These are phyloP conservation scores for Peucedramus taeniatus DNA, from an alignment of 2,113 vertebrate species.

Conservation along the genomic window DNA sequence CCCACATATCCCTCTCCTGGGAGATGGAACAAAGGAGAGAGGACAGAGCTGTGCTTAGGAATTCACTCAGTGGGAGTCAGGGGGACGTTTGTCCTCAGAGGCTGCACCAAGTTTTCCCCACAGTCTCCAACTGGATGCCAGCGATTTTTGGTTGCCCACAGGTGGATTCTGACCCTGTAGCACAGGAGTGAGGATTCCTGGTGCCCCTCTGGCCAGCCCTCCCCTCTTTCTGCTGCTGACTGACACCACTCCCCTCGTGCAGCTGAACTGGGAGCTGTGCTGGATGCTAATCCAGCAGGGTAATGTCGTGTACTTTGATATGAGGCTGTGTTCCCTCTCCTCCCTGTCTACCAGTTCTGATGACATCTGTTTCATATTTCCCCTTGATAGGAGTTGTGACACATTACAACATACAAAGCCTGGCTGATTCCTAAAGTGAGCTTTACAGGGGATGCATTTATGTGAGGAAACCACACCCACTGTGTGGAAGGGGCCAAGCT, in stretches of 20 bases:
- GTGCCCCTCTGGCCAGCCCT: background rate
- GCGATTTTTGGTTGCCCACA: background rate
- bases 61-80: background rate
- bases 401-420: background rate
- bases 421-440: background rate
- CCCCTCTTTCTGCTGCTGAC: background rate
- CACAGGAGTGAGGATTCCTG: background rate
- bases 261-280: background rate
- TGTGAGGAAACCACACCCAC: background rate
- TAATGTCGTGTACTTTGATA: constrained; percentile 39
- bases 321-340: background rate
- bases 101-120: background rate
- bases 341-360: background rate
- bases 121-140: background rate
- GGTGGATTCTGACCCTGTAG: background rate
- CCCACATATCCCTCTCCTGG: background rate
- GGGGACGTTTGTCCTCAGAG: background rate
- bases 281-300: constrained; percentile 25
- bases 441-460: background rate
- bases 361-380: constrained; percentile 23
- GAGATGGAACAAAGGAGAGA: background rate
- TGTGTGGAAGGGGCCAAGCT: background rate
- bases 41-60: background rate
- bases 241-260: background rate
- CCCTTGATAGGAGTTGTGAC: constrained; percentile 28